Evolutionary conservation across 2,797 vertebrate genomes (phyloP), one percentile per base, ranked within the genome.

Genomic region (Muscicapa comitata): DNA sequence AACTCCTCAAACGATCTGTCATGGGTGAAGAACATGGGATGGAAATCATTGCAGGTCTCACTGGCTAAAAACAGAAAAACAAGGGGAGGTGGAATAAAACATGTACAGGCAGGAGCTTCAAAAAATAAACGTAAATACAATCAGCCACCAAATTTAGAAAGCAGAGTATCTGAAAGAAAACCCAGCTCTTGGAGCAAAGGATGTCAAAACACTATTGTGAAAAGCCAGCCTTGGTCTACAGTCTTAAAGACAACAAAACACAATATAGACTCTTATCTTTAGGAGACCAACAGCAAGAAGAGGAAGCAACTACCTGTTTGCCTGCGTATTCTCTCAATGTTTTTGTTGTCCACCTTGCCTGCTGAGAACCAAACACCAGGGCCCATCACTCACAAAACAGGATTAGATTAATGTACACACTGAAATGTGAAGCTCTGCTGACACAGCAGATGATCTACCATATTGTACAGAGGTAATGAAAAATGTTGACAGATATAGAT

Each of bases 11-110:
- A 99, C 7, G 99, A 98, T 94, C 98, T 98, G 96, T 99, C 99
- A 17, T 99, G 99, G 91, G 99, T 99, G 98, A 99, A 99, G 98
- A 99, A 99, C 99, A 99, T 99, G 53, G 99, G 99, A 86, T 99
- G 99, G 98, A 99, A 99, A 96, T 99, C 99, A 21, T 99, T 99
- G 98, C 99, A 99, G 97, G 99, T 99, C 98, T 99, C 99, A 94
- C 99, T 99, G 84, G 99, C 99, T 99, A 98, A 93, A 97, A 96
- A 92, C 26, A 95, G 88, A 87, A 97, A 68, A 91, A 79, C 42
- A 87, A 78, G n/a, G 37, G 20, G 5, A 16, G 11, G 65, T 94
- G n/a, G 61, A 89, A 93, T 84, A 77, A 92, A 62, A 73, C 26
- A 62, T 4, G 33, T 59, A 87, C 53, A 90, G 68, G 57, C 25